phyloP scores from a whole-genome alignment of 2,888 invertebrate genomes.

The Acanthosepion lycidas region DNA sequence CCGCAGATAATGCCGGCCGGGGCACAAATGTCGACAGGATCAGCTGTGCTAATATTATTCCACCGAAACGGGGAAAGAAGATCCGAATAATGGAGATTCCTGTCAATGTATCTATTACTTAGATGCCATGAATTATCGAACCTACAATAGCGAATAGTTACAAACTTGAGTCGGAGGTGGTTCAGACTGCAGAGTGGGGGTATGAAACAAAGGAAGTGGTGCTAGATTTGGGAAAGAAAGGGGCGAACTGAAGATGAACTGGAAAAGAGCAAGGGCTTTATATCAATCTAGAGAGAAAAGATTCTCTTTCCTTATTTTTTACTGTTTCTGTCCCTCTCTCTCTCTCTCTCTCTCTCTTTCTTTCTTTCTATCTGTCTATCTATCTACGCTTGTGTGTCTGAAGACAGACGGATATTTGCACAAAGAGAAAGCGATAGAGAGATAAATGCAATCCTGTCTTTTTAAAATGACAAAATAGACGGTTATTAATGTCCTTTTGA shows the following conservation, averaged over 20 bases:
- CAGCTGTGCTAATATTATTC: constrained; percentile 33
- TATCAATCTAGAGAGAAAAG: no score
- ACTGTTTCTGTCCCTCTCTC: no score
- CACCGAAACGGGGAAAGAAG: neutral
- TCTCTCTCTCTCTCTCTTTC: no score
- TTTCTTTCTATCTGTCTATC: no score
- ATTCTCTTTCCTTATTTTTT: no score
- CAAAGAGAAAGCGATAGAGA: neutral
- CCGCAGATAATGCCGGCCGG: neutral
- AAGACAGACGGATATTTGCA: neutral
- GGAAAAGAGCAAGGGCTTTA: neutral
- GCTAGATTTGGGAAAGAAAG: neutral
- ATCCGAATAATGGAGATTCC: constrained; percentile 18
- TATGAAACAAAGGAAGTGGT: no score
- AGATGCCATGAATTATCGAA: constrained; percentile 22
- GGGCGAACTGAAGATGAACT: neutral
- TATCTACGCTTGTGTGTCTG: no score
- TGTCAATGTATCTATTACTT: constrained; percentile 21
- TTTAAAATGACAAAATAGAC: no score
- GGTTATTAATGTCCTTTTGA: no score
- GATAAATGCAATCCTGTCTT: neutral
- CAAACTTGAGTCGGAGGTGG: neutral
- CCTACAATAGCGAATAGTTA: neutral
- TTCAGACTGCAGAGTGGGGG: neutral
- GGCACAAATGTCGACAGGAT: neutral